Conservation (phyloP, 2,888 invertebrate species). For the Scrobipalpa atriplicella region DNA sequence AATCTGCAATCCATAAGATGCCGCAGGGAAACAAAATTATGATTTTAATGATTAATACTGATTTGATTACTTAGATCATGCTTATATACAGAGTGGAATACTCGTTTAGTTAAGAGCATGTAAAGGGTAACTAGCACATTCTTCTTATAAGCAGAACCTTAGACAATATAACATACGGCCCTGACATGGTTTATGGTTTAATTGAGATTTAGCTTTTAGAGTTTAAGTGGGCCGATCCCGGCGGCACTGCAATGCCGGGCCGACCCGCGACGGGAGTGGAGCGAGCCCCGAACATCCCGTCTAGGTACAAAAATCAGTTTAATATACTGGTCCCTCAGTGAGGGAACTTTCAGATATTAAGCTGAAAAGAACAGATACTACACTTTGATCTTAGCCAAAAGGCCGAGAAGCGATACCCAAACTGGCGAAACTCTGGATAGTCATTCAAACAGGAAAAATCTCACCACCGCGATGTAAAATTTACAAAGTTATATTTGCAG, state of each 20-base stretch:
- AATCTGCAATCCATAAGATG: neutral
- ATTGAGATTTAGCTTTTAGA: neutral
- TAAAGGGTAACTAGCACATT: too few species aligned
- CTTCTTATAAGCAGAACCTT: too few species aligned
- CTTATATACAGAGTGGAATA: too few species aligned
- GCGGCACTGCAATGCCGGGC: constrained; percentile 36
- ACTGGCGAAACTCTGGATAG: neutral
- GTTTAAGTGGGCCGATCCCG: constrained; percentile 32
- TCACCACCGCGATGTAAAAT: constrained; percentile 23
- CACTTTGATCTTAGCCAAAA: constrained; percentile 32
- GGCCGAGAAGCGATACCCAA: constrained; percentile 30
- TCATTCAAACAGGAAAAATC: constrained; percentile 11
- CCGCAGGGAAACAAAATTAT: neutral
- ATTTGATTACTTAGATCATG: too few species aligned
- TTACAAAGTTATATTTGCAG: constrained; percentile 18
- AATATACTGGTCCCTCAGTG: constrained; percentile 35
- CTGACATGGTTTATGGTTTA: too few species aligned
- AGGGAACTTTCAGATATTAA: constrained; percentile 32
- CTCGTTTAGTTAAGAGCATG: too few species aligned
- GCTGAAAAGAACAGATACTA: constrained; percentile 33
- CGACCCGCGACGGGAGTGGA: constrained; percentile 35
- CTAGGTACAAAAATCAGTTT: constrained; percentile 33
- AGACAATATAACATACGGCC: too few species aligned
- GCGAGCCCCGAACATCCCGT: constrained; percentile 32
- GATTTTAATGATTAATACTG: too few species aligned